Percentiles rank a stretch among this genome's conserved stretches.
phyloP scores from a whole-genome alignment of 2,797 vertebrate species.

The Trachurus trachurus region DNA sequence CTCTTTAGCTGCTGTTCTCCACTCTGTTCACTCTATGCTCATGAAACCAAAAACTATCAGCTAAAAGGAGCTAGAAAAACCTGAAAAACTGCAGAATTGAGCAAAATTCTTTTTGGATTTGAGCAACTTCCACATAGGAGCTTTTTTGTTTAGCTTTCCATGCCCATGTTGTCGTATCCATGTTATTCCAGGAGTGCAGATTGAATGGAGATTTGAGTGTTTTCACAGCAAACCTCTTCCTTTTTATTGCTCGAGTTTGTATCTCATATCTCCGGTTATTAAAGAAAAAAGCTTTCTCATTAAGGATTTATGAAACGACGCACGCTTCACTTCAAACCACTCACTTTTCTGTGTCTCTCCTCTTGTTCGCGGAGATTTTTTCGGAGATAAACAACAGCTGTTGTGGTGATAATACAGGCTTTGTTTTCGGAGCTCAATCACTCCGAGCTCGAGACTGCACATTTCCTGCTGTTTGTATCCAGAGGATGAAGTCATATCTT shows the following conservation, averaged over 20 bases:
- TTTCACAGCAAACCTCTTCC: background rate
- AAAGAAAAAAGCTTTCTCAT: background rate
- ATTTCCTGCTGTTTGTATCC: background rate
- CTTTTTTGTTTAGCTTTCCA: background rate
- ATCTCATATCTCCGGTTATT: background rate
- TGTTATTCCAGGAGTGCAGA: background rate
- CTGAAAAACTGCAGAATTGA: background rate
- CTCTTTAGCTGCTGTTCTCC: background rate
- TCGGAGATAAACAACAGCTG: constrained; percentile 22
- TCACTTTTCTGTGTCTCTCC: background rate
- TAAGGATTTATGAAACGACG: constrained; percentile 31
- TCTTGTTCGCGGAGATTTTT: background rate
- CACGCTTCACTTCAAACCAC: constrained; percentile 4
- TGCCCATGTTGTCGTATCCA: too few relatives aligned
- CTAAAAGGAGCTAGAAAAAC: too few relatives aligned
- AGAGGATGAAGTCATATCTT: constrained; percentile 34
- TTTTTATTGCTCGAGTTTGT: background rate
- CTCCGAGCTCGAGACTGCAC: constrained; percentile 6
- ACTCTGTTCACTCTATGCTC: background rate
- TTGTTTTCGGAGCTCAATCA: constrained; percentile 31
- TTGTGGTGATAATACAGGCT: constrained; percentile 20
- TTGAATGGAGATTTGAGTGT: background rate
- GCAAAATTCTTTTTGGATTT: background rate
- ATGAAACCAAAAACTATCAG: background rate
- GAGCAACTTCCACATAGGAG: background rate